phyloP scores from a whole-genome alignment of 2,888 invertebrate genomes.

The Oasisia sp. region DNA sequence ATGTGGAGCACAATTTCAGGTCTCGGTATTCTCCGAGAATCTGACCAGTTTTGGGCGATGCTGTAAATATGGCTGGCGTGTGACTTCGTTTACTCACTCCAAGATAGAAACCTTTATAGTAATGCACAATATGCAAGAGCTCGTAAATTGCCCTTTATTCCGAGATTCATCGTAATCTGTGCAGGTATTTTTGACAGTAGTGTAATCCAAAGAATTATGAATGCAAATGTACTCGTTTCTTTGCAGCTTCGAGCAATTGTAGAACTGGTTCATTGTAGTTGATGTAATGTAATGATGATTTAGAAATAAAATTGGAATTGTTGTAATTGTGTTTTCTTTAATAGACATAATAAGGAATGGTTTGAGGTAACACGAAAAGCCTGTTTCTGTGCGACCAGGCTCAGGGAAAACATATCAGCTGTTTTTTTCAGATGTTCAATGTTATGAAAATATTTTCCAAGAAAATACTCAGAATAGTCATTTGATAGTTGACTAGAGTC shows the following conservation, averaged over 20 bases:
- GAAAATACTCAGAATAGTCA: too few species aligned
- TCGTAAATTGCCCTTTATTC: background rate
- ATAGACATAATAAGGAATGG: background rate
- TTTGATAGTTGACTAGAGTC: too few species aligned
- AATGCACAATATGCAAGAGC: background rate
- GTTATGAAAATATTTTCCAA: too few species aligned
- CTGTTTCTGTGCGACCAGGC: too few species aligned
- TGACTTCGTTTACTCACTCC: background rate
- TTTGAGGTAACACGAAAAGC: too few species aligned
- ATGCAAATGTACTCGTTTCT: conserved; percentile 3
- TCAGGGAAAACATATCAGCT: too few species aligned
- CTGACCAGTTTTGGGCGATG: background rate
- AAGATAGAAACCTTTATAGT: background rate
- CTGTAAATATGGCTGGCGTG: background rate
- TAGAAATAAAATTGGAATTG: conserved; percentile 5
- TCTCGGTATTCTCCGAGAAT: background rate
- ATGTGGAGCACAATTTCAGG: background rate
- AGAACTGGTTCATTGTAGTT: background rate
- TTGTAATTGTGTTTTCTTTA: background rate
- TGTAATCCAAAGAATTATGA: conserved; percentile 3
- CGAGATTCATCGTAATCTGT: background rate
- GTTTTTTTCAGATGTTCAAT: too few species aligned
- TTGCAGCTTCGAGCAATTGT: conserved; percentile 2
- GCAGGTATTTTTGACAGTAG: background rate
- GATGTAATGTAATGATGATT: background rate